Base-by-base conservation (phyloP, 2,113 vertebrate species). In the Nestor notabilis region DNA sequence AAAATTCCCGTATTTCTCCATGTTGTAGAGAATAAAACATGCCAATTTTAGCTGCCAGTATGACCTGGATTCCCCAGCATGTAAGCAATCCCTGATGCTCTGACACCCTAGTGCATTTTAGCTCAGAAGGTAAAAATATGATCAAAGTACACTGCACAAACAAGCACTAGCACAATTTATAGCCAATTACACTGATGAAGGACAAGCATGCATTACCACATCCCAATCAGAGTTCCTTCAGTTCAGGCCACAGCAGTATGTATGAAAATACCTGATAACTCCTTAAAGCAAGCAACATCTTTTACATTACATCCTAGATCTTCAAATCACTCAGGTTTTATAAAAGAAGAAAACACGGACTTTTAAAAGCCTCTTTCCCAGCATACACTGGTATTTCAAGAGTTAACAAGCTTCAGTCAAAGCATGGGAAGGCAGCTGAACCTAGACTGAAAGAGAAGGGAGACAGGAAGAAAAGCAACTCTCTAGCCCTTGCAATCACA, bases 401-500 rank as follows among this genome's bases (percentile, higher is more conserved):
- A 89, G 96, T 95, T 97, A 97, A 97, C 63, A 86, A 83, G 63
- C 55, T 86, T 76, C 50, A 83, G 53, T 23, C 33, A 50, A 85
- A 68, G 50, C 69, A 70, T 9, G 33, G 4, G 14, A 90, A 78
- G 37, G 49, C 41, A 28, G 55, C 50, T 91, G 85, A 95, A 86
- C 29, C 41, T 44, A 70, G 31, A 13, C 47, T 31, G 61, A 89
- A 93, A 82, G 75, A 94, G 69, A 87, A 68, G 66, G 13, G 29
- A 88, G 85, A 72, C 78, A 95, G 95, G 90, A 90, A 96, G 78
- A 91, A 94, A 93, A 89, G 90, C 72, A 91, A 89, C 63, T 83
- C 47, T 94, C 65, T 78, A 76, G 83, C 25, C 79, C 46, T 77
- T 76, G 75, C 55, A 93, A 78, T 90, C 80, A 63, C 72, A 88